A percentile compares a stretch with the other conserved stretches of the same genome.
These are phyloP conservation scores for Mallotus villosus DNA, from an alignment of 2,797 vertebrate genomes.

Conservation along the genomic window DNA sequence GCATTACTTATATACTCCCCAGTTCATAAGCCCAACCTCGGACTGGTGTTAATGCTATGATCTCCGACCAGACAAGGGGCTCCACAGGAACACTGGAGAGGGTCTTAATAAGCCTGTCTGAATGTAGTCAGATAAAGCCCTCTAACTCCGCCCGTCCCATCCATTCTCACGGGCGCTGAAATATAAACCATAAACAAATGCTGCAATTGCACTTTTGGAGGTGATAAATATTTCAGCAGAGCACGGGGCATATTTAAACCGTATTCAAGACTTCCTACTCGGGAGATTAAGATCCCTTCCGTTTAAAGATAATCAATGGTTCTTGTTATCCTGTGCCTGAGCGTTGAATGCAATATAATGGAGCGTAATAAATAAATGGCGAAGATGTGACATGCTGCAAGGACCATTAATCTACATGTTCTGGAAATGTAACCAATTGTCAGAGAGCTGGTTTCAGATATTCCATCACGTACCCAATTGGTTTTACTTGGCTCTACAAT, in stretches of 20 bases:
- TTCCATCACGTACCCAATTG: slow-evolving; percentile 81
- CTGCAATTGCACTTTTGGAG: slow-evolving; percentile 72
- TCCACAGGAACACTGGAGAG: slow-evolving; percentile 59
- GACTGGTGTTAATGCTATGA: slow-evolving; percentile 58
- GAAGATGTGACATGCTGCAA: slow-evolving; percentile 63
- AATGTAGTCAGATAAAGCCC: slow-evolving; percentile 75
- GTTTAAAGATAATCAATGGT: slow-evolving; percentile 83
- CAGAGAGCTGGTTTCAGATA: slow-evolving; percentile 72
- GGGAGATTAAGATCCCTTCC: slow-evolving; percentile 75
- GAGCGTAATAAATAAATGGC: slow-evolving; percentile 64
- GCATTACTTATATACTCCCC: slow-evolving; percentile 55
- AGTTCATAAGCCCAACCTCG: slow-evolving; percentile 63
- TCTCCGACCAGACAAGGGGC: slow-evolving; percentile 62
- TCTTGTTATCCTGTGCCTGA: slow-evolving; percentile 69
- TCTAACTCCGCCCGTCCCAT: slow-evolving; percentile 51
- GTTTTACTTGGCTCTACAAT: slow-evolving; percentile 73
- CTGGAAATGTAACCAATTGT: slow-evolving; percentile 83
- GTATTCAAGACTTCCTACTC: slow-evolving; percentile 61
- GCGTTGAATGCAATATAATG: slow-evolving; percentile 66
- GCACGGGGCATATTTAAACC: slow-evolving; percentile 77
- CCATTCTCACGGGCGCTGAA: slow-evolving; percentile 59
- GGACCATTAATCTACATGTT: slow-evolving; percentile 85
- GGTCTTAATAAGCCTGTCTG: slow-evolving; percentile 75
- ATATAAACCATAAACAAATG: slow-evolving; percentile 73
- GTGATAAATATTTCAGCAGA: slow-evolving; percentile 79